Percentiles rank a stretch among this genome's conserved stretches.
phyloP scores from a whole-genome alignment of 2,888 invertebrate genomes.

The Galeopsomyia nigrocyanea region DNA sequence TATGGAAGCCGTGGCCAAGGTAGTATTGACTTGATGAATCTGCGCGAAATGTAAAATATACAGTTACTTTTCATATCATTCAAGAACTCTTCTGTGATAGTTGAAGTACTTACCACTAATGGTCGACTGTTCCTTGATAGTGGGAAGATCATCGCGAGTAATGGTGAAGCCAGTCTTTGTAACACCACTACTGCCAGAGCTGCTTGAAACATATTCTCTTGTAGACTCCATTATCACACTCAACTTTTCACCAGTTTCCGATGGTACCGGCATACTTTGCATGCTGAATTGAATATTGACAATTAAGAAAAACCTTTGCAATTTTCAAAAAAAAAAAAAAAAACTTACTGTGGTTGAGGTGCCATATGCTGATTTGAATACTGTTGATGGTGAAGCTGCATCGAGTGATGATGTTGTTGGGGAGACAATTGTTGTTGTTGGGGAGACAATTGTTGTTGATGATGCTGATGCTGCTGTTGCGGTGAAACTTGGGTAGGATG shows the following conservation, averaged over 20 bases:
- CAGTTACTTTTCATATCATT: too few species aligned
- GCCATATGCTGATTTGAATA: slow-evolving; percentile 33
- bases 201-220: slow-evolving; percentile 73
- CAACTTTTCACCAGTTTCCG: slow-evolving; percentile 67
- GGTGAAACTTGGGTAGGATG: slow-evolving; percentile 15
- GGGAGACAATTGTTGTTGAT: slow-evolving; percentile 20
- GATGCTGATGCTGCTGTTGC: slow-evolving; percentile 31
- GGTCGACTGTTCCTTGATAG: slow-evolving; percentile 60
- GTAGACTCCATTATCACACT: slow-evolving; percentile 77
- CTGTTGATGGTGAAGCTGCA: slow-evolving; percentile 7
- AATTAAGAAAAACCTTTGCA: slow-evolving; percentile 8
- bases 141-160: slow-evolving; percentile 59
- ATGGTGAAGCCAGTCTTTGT: slow-evolving; percentile 59
- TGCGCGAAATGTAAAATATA: too few species aligned
- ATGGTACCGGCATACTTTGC: slow-evolving; percentile 46
- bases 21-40: slow-evolving; percentile 7
- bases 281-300: slow-evolving; percentile 44
- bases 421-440: slow-evolving; percentile 2
- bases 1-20: background rate
- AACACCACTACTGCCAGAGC: slow-evolving; percentile 61
- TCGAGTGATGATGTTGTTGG: background rate
- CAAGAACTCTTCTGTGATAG: too few species aligned
- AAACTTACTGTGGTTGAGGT: slow-evolving; percentile 31
- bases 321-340: slow-evolving; percentile 1
- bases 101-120: slow-evolving; percentile 32